A percentile compares a stretch with the other conserved stretches of the same genome.
Conservation (phyloP, 64 coral and sea anemone genomes). For the Pocillopora verrucosa region DNA sequence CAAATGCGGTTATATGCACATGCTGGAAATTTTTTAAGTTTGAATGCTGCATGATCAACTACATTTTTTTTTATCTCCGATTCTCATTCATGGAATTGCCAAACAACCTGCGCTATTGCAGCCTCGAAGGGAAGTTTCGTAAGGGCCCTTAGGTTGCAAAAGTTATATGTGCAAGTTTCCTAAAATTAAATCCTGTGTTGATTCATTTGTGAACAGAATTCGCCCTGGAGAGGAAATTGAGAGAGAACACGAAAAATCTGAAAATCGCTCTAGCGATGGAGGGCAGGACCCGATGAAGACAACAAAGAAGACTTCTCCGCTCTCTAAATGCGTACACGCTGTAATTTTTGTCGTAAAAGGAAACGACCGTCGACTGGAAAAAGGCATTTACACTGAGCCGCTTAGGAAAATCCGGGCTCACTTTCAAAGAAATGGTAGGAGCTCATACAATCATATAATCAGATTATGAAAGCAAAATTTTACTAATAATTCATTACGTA, state of each 20-base stretch:
- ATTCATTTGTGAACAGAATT: conserved; percentile 3
- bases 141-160: neutral
- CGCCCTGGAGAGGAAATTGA: conserved; percentile 31
- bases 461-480: neutral
- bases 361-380: conserved; percentile 31
- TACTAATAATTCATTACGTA: neutral
- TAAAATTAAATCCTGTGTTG: neutral
- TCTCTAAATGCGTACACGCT: conserved; percentile 42
- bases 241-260: conserved; percentile 11
- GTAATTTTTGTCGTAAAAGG: conserved; percentile 68
- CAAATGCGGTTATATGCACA: no score
- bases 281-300: neutral
- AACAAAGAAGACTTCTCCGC: neutral
- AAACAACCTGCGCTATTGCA: no score
- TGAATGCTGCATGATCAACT: no score
- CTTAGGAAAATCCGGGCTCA: conserved; percentile 47
- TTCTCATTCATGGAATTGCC: no score
- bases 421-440: conserved; percentile 46
- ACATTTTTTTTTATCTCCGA: no score
- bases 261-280: no score
- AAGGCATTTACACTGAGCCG: conserved; percentile 16
- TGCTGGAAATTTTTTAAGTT: no score
- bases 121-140: no score
- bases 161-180: neutral
- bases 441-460: neutral